Percentiles rank a stretch among this genome's conserved stretches.
phyloP scores from a whole-genome alignment of 2,113 vertebrate species.

The Perca flavescens region DNA sequence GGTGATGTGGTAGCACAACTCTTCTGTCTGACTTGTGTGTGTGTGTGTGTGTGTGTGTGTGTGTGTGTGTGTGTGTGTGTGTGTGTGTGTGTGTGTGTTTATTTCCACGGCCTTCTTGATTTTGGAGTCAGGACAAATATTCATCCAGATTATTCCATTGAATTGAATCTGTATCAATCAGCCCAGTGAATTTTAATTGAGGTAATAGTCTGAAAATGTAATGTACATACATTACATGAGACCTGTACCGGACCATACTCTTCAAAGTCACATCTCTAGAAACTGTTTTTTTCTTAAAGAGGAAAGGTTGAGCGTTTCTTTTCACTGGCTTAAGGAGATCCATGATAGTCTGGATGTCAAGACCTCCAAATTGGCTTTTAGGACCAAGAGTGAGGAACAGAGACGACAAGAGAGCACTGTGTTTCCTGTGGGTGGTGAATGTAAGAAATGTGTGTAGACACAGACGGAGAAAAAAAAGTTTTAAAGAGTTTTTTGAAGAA shows the following conservation, averaged over 20 bases:
- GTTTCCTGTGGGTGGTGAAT: conserved; percentile 46
- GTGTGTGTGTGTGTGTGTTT: conserved; percentile 1
- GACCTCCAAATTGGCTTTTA: conserved; percentile 74
- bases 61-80: neutral
- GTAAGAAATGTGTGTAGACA: conserved; percentile 52
- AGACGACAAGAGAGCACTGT: conserved; percentile 26
- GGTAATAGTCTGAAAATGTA: neutral
- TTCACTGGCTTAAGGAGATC: conserved; percentile 42
- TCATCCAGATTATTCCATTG: neutral
- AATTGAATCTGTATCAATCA: neutral
- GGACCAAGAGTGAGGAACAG: conserved; percentile 31
- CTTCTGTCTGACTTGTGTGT: conserved; percentile 2
- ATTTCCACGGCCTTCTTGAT: neutral
- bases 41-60: neutral
- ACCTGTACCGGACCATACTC: neutral
- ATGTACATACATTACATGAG: neutral
- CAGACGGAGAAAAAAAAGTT: conserved; percentile 28
- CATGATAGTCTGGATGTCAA: conserved; percentile 52
- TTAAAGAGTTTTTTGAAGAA: conserved; percentile 42
- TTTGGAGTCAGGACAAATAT: neutral
- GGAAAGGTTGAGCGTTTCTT: conserved; percentile 37
- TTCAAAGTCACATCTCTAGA: neutral
- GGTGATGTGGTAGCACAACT: neutral
- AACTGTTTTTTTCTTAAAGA: neutral
- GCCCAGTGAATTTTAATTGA: neutral